These are phyloP conservation scores for Paramisgurnus dabryanus DNA, from an alignment of 2,113 vertebrate genomes.

Conservation along the genomic window DNA sequence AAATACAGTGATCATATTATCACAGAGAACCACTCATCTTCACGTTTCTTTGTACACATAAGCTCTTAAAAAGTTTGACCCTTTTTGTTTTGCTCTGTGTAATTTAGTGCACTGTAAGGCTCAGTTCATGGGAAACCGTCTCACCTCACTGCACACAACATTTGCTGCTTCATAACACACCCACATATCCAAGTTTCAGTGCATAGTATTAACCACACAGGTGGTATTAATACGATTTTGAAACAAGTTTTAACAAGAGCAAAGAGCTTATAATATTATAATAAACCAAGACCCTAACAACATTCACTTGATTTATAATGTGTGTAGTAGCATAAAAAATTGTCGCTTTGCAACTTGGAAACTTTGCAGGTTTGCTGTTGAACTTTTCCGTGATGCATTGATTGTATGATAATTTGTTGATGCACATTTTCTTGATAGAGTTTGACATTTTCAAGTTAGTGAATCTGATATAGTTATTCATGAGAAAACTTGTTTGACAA, in stretches of 20 bases:
- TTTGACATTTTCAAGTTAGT: conserved; percentile 4
- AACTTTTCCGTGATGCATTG: too few species aligned
- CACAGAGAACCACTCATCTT: not conserved
- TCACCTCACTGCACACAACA: conserved; percentile 10
- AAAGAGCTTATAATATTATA: too few species aligned
- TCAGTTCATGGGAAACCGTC: conserved; percentile 23
- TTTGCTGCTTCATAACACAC: conserved; percentile 6
- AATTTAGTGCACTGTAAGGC: conserved; percentile 39
- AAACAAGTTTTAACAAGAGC: not conserved
- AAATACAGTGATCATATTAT: not conserved
- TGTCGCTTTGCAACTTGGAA: too few species aligned
- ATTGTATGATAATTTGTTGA: not conserved
- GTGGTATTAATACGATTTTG: not conserved
- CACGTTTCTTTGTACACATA: not conserved
- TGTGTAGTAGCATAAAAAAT: too few species aligned
- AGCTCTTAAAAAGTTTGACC: conserved; percentile 28
- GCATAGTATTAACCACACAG: not conserved
- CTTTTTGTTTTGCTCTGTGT: conserved; percentile 47
- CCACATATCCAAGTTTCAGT: not conserved
- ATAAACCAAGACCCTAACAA: too few species aligned
- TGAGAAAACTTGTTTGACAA: not conserved
- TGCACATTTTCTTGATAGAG: not conserved
- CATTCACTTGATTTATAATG: too few species aligned
- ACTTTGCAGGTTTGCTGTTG: too few species aligned
- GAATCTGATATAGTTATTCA: not conserved